Evolutionary conservation across 2,113 vertebrate species (phyloP).

Genomic region (Pitta sordida): DNA sequence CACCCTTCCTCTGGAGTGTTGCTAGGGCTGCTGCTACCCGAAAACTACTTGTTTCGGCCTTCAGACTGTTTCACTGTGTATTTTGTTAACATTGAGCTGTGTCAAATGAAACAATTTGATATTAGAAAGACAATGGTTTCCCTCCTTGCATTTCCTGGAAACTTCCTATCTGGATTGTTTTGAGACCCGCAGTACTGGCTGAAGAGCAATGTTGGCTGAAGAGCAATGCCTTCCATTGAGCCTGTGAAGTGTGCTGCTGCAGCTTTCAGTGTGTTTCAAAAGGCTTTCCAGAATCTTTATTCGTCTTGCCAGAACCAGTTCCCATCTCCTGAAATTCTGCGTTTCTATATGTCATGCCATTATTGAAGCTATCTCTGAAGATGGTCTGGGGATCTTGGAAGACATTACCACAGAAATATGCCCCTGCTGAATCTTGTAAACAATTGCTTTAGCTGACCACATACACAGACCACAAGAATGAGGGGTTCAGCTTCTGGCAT

Average conservation of each 20-base stretch:
- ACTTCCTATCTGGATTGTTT: neutral
- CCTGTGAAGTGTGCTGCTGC: neutral
- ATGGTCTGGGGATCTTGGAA: neutral
- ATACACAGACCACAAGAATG: neutral
- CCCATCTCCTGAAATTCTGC: neutral
- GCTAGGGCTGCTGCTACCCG: neutral
- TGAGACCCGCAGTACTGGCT: neutral
- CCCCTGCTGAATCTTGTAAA: neutral
- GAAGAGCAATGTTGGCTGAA: neutral
- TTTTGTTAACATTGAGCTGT: neutral
- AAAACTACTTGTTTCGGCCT: neutral
- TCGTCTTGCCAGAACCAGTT: neutral
- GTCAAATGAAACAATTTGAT: neutral
- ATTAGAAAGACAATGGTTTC: neutral
- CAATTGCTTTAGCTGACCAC: neutral
- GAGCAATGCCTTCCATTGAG: neutral
- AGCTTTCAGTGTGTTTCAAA: neutral
- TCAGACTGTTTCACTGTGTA: neutral
- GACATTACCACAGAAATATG: neutral
- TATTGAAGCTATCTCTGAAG: neutral
- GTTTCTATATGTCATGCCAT: neutral
- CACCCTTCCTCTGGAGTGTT: neutral
- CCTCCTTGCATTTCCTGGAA: neutral
- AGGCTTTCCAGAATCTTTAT: neutral
- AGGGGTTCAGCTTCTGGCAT: neutral